A percentile compares a stretch with the other conserved stretches of the same genome.
phyloP scores from a whole-genome alignment of 1,140 invertebrate genomes.

The Nebria ingens region DNA sequence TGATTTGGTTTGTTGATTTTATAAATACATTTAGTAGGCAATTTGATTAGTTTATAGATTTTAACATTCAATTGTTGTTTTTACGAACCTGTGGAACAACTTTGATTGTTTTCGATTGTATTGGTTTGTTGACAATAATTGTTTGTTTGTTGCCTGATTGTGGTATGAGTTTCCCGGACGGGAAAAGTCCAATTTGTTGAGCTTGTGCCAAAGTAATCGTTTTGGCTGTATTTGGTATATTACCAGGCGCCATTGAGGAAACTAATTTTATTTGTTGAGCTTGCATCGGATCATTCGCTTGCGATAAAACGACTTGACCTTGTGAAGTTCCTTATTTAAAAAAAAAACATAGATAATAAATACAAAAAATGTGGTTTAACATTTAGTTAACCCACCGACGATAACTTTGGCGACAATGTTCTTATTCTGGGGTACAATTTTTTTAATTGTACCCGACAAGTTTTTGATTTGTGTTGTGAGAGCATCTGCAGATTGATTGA shows the following conservation, averaged over 20 bases:
- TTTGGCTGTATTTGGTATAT: constrained; percentile 45
- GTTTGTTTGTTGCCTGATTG: constrained; percentile 40
- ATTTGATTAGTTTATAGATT: no score
- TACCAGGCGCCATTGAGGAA: background rate
- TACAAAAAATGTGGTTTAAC: no score
- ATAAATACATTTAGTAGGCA: no score
- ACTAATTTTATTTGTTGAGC: constrained; percentile 2
- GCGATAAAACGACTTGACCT: background rate
- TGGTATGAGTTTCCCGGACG: constrained; percentile 42
- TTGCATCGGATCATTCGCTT: background rate
- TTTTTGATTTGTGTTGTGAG: background rate
- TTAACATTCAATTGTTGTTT: no score
- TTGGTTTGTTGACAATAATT: constrained; percentile 37
- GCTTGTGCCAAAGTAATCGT: constrained; percentile 58
- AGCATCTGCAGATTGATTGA: background rate
- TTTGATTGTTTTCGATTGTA: constrained; percentile 26
- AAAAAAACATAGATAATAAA: no score
- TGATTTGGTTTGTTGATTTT: no score
- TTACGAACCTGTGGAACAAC: constrained; percentile 28
- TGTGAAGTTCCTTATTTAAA: no score
- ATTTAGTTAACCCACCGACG: background rate
- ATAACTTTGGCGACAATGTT: constrained; percentile 2
- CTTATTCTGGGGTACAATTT: background rate
- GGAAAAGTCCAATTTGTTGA: constrained; percentile 52
- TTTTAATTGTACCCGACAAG: background rate